Evolutionary conservation across 2,113 vertebrate species (phyloP).

Genomic region (Cricetomys ansorgei): DNA sequence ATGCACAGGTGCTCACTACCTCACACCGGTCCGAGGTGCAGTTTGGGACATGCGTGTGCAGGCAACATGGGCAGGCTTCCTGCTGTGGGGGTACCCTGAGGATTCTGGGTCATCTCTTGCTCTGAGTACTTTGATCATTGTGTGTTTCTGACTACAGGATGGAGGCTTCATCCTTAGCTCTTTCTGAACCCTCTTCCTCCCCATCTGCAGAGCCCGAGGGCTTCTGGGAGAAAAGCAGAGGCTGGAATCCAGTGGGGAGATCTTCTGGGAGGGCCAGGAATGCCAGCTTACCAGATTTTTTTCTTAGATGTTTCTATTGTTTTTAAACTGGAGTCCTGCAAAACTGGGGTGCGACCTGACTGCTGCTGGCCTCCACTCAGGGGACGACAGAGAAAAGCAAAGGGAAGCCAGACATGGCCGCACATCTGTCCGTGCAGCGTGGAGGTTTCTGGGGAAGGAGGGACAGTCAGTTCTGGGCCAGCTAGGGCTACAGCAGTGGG

Average conservation of each 20-base stretch:
- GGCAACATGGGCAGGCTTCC: not conserved
- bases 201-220: not conserved
- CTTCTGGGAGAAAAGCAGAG: not conserved
- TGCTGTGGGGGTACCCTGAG: not conserved
- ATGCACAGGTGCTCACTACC: rapidly evolving
- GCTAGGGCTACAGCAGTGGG: not conserved
- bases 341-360: not conserved
- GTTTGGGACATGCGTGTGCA: not conserved
- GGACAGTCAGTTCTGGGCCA: not conserved
- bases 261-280: not conserved
- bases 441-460: not conserved
- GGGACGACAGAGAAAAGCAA: not conserved
- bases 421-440: too few species aligned
- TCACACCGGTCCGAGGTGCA: not conserved
- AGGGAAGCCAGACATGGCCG: not conserved
- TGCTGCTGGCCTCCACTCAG: not conserved
- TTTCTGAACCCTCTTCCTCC: too few species aligned
- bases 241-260: not conserved
- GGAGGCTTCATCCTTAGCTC: not conserved
- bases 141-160: not conserved
- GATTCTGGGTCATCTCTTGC: not conserved
- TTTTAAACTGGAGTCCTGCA: not conserved
- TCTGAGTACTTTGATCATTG: not conserved
- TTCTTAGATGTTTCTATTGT: not conserved
- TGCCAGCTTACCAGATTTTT: not conserved